Percentiles rank a stretch among this genome's conserved stretches.
These are phyloP conservation scores for Camponotus floridanus DNA, from an alignment of 1,140 invertebrate genomes.

Conservation along the genomic window DNA sequence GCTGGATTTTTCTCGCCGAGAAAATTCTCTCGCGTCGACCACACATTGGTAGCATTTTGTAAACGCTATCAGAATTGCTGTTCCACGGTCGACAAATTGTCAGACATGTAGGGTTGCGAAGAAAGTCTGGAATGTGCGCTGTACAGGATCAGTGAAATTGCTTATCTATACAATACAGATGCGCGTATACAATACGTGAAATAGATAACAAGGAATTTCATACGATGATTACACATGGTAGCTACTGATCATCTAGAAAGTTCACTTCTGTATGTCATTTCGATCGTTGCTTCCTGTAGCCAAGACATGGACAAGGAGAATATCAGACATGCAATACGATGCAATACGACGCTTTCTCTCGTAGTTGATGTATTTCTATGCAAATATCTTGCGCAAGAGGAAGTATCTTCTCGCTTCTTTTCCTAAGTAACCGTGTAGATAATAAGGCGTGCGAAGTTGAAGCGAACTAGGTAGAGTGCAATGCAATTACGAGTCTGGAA, in stretches of 20 bases:
- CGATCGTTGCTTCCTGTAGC: background rate
- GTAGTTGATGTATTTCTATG: slow-evolving; percentile 57
- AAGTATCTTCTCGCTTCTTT: slow-evolving; percentile 47
- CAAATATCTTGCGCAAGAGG: slow-evolving; percentile 49
- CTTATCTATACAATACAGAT: background rate
- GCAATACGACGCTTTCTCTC: slow-evolving; percentile 18
- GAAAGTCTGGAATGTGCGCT: slow-evolving; percentile 46
- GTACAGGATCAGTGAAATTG: slow-evolving; percentile 23
- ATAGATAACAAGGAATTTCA: background rate
- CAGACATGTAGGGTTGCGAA: background rate
- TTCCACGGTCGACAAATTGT: slow-evolving; percentile 41
- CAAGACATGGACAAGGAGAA: background rate
- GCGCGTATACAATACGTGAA: background rate
- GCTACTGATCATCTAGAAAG: slow-evolving; percentile 23
- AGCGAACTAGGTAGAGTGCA: slow-evolving; percentile 44
- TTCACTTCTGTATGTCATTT: background rate
- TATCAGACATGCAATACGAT: slow-evolving; percentile 17
- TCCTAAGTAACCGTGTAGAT: slow-evolving; percentile 50
- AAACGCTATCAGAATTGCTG: slow-evolving; percentile 16
- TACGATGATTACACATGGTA: background rate
- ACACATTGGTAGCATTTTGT: slow-evolving; percentile 26
- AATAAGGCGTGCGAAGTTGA: slow-evolving; percentile 57
- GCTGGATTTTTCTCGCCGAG: slow-evolving; percentile 31
- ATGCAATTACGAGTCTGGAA: slow-evolving; percentile 55
- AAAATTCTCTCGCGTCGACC: slow-evolving; percentile 38